Evolutionary conservation across 2,797 vertebrate species (phyloP), one percentile per base, ranked within the genome.

Genomic region (Hafferia zeledoni): DNA sequence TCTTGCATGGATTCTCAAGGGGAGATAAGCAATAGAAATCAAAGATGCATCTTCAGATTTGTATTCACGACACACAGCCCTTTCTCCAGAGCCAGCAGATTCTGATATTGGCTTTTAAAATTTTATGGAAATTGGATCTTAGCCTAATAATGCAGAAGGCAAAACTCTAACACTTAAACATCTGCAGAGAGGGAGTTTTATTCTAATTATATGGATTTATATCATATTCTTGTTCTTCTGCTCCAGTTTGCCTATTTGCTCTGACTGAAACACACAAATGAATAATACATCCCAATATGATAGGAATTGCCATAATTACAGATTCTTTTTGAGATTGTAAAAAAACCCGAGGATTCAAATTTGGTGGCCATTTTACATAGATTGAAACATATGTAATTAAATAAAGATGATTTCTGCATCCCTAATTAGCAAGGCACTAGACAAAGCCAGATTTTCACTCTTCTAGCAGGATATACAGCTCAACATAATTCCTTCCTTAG

Each of bases 181-280:
- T 91, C 94, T 94, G 93, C 91, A 92, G 55, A 84, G 67, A 76
- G 65, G 25, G 39, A 24, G 19, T 49, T 83, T 88, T 72, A 93
- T 76, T 87, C 87, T 84, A 95, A 95, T 97, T 91, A 92, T 88
- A 87, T 82, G 74, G 87, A 96, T 95, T 97, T 94, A 91, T 91
- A 83, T 91, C 41, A 72, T 69, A 46, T 50, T 55, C 80, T 74
- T 30, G 15, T 83, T 90, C 76, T 90, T 91, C 80, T 93, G 67
- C 71, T 77, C 78, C 87, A 64, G 65, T 83, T 89, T 87, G 93
- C 13, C 0, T 81, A 93, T 96, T 95, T 92, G 82, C 56, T 91
- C 76, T 84, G 75, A 90, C 91, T 57, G 69, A 82, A 83, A 75
- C 41, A 41, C 35, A 78, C 11, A 23, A 87, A 92, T 91, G 71